Conservation (phyloP, 2,113 vertebrate species). For the Hemiscyllium ocellatum region DNA sequence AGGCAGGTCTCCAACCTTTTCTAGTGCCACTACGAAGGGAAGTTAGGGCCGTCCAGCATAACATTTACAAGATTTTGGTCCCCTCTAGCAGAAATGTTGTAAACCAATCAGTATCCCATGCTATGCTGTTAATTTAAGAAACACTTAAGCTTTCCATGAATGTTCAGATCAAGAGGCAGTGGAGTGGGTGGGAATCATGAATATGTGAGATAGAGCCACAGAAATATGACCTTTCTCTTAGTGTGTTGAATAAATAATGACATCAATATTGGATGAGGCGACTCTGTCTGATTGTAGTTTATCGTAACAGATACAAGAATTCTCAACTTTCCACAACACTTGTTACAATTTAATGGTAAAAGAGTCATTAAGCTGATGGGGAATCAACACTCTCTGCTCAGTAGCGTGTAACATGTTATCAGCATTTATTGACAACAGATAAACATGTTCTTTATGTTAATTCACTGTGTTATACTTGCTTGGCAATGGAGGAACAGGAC, state of each 20-base stretch:
- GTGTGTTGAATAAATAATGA: slow-evolving; percentile 44
- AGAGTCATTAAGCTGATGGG: not conserved
- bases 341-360: not conserved
- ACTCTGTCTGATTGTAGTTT: not conserved
- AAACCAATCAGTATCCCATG: not conserved
- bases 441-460: not conserved
- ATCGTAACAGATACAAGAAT: not conserved
- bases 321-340: not conserved
- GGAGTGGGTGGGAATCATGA: slow-evolving; percentile 44
- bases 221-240: slow-evolving; percentile 49
- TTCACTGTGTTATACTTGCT: not conserved
- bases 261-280: slow-evolving; percentile 49
- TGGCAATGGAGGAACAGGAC: not conserved
- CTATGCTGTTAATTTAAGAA: slow-evolving; percentile 6
- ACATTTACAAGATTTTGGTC: slow-evolving; percentile 40
- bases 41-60: slow-evolving; percentile 30
- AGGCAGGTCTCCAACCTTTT: slow-evolving; percentile 16
- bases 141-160: slow-evolving; percentile 11
- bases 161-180: slow-evolving; percentile 41
- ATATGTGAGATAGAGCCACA: slow-evolving; percentile 44
- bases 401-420: not conserved
- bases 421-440: not conserved
- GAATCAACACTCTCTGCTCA: not conserved
- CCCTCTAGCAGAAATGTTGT: not conserved
- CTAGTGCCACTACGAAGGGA: slow-evolving; percentile 35